A percentile compares a stretch with the other conserved stretches of the same genome.
phyloP scores from a whole-genome alignment of 23 tunicate species.

The Halocynthia roretzi region DNA sequence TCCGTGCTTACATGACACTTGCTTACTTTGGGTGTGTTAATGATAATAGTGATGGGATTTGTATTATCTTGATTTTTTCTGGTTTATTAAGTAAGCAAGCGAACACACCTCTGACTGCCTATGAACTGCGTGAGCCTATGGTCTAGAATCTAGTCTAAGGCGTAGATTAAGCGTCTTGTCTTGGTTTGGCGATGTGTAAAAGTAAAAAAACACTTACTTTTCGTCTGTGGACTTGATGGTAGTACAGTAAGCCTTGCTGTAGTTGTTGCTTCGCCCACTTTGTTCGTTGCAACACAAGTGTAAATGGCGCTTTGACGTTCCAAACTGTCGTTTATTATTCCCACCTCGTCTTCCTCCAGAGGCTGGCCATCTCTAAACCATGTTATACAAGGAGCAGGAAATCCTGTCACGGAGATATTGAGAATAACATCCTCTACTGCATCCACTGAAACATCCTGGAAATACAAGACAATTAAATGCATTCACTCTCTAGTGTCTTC shows the following conservation, averaged over 20 bases:
- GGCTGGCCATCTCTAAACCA: conserved; percentile 26
- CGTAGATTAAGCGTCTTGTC: neutral
- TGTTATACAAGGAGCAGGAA: conserved; percentile 1
- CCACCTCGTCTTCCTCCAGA: neutral
- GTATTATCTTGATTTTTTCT: no score
- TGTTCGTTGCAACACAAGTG: conserved; percentile 35
- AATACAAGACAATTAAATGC: neutral
- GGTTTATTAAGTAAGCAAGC: no score
- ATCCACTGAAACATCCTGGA: conserved; percentile 9
- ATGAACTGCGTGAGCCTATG: no score
- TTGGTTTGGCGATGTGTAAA: neutral
- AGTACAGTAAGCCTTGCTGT: conserved; percentile 5
- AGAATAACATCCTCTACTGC: conserved; percentile 5
- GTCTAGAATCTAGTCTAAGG: no score
- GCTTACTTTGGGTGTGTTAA: no score
- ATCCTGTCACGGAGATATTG: conserved; percentile 21
- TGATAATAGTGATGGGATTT: no score
- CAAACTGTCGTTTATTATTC: conserved; percentile 12
- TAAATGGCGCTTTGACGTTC: neutral
- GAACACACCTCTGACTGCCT: no score
- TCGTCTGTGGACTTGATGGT: neutral
- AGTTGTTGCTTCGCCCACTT: conserved; percentile 25
- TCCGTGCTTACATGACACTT: no score
- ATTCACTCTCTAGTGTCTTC: no score
- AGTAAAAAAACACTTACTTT: neutral